Conservation (phyloP, 2,113 vertebrate genomes). For the Pseudolaguvia tuberculata region DNA sequence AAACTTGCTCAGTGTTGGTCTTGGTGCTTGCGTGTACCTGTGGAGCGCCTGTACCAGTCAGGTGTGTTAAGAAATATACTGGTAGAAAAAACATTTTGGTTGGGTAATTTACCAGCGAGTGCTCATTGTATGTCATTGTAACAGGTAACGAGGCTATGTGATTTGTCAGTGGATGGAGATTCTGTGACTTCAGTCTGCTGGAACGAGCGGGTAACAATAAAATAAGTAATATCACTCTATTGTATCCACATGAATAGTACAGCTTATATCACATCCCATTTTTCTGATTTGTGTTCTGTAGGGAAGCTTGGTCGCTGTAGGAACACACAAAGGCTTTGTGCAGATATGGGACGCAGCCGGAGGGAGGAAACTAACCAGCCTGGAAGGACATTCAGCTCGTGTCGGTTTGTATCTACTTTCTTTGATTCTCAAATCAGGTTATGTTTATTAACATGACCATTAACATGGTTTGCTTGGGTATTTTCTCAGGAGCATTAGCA, state of each 20-base stretch:
- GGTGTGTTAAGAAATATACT: constrained; percentile 34
- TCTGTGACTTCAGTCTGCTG: constrained; percentile 63
- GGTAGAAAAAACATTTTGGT: background rate
- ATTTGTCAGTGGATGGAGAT: constrained; percentile 60
- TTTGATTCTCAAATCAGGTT: background rate
- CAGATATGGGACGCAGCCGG: constrained; percentile 77
- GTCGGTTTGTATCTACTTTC: constrained; percentile 65
- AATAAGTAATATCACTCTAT: background rate
- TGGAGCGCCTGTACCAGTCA: constrained; percentile 64
- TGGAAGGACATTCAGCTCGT: constrained; percentile 75
- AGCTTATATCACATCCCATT: background rate
- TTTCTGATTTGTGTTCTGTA: constrained; percentile 36
- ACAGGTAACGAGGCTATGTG: constrained; percentile 60
- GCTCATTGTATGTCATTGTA: background rate
- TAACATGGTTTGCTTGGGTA: background rate
- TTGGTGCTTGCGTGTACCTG: constrained; percentile 61
- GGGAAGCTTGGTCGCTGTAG: constrained; percentile 74
- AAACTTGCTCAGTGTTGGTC: constrained; percentile 60
- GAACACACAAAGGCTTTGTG: constrained; percentile 76
- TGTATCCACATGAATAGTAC: background rate
- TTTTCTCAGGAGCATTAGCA: constrained; percentile 67
- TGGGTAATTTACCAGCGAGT: background rate
- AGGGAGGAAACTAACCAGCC: constrained; percentile 72
- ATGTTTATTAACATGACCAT: background rate
- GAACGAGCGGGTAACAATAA: constrained; percentile 56